A percentile compares a stretch with the other conserved stretches of the same genome.
phyloP scores from a whole-genome alignment of 2,797 vertebrate genomes.

The Schizopygopsis malacanthus region DNA sequence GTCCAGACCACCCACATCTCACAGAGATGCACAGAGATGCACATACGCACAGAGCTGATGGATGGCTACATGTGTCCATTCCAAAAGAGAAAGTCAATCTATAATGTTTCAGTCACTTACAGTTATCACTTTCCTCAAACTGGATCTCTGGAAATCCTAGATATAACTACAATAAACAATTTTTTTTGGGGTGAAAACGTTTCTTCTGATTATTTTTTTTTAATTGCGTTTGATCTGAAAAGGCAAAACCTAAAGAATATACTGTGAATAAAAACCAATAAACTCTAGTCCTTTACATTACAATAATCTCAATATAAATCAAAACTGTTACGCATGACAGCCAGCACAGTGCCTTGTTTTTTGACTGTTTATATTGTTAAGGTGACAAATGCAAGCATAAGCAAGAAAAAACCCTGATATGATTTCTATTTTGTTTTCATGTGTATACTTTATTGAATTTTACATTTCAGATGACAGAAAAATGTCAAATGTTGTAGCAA shows the following conservation, averaged over 20 bases:
- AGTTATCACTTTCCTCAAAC: slow-evolving; percentile 53
- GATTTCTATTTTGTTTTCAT: neutral
- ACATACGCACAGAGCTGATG: slow-evolving; percentile 76
- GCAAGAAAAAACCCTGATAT: neutral
- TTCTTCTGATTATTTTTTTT: neutral
- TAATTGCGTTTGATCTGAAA: neutral
- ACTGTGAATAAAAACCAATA: neutral
- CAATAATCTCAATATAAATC: slow-evolving; percentile 8
- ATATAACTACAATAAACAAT: neutral
- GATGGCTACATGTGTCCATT: slow-evolving; percentile 77
- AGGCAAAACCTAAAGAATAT: neutral
- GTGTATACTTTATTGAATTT: neutral
- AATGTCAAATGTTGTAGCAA: neutral
- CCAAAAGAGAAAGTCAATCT: slow-evolving; percentile 66
- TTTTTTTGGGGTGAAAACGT: neutral
- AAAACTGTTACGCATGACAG: neutral
- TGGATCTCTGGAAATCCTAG: neutral
- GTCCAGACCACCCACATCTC: slow-evolving; percentile 62
- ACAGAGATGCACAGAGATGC: no score
- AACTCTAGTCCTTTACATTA: neutral
- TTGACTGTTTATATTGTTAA: neutral
- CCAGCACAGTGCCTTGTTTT: neutral
- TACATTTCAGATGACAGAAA: neutral
- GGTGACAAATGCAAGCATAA: slow-evolving; percentile 11
- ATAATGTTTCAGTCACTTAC: slow-evolving; percentile 57